These are phyloP conservation scores for Elachura formosa DNA, from an alignment of 2,113 vertebrate species.

Conservation along the genomic window DNA sequence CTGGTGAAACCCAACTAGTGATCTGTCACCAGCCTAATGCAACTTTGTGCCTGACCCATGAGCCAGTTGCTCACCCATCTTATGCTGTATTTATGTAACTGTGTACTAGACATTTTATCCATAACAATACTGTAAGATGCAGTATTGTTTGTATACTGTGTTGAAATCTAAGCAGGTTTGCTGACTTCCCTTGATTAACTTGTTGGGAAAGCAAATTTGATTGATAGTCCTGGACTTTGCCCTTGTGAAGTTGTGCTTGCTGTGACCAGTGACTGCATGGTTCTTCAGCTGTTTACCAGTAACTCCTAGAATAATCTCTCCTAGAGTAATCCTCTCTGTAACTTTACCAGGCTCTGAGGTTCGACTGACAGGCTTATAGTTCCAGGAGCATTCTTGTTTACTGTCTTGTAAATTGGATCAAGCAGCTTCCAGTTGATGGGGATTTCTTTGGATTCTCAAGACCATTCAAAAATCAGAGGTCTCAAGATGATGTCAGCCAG, in stretches of 20 bases:
- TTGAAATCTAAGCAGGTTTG: neutral
- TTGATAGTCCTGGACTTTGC: neutral
- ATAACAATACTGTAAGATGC: neutral
- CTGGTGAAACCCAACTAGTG: neutral
- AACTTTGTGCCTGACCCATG: neutral
- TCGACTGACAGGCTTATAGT: neutral
- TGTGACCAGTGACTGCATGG: neutral
- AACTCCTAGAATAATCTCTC: neutral
- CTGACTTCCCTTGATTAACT: neutral
- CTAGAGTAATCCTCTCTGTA: neutral
- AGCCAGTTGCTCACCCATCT: fast-evolving
- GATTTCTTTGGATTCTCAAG: neutral
- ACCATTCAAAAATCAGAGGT: neutral
- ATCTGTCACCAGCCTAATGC: neutral
- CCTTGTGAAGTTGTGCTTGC: neutral
- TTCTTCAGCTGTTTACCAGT: neutral
- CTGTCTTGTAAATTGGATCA: neutral
- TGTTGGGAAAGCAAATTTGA: neutral
- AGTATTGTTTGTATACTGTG: too few relatives aligned
- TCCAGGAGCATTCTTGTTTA: neutral
- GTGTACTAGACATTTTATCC: neutral
- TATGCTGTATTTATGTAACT: neutral
- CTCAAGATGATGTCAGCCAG: neutral
- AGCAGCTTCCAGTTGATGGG: neutral
- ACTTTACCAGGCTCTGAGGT: neutral